Evolutionary conservation across 2,113 vertebrate species (phyloP).

Genomic region (Dipodomys stephensi): DNA sequence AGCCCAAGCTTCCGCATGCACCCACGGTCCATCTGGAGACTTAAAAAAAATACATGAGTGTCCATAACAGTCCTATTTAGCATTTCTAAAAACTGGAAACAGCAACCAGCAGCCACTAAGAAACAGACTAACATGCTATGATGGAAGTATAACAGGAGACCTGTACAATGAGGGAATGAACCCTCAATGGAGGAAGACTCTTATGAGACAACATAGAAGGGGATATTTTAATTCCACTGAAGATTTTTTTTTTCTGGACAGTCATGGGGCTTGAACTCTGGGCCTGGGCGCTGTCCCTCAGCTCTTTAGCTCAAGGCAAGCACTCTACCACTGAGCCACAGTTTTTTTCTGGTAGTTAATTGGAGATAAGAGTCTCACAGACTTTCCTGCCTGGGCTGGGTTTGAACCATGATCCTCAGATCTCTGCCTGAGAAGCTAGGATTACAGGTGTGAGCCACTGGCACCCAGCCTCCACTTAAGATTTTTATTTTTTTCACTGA

Average conservation of each 20-base stretch:
- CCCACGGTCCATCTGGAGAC: background rate
- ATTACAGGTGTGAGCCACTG: no score
- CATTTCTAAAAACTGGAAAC: constrained; percentile 15
- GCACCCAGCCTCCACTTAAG: no score
- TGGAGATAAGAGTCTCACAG: no score
- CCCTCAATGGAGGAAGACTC: background rate
- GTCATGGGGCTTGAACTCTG: no score
- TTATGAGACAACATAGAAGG: background rate
- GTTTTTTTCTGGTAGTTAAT: no score
- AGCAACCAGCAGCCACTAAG: background rate
- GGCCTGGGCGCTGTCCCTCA: no score
- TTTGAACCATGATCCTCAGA: no score
- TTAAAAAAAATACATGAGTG: background rate
- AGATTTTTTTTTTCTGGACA: background rate
- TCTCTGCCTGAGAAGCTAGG: no score
- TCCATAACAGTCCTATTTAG: background rate
- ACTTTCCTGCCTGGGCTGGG: no score
- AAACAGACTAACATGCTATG: background rate
- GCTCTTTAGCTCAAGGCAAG: no score
- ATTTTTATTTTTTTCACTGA: background rate
- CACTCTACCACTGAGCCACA: no score
- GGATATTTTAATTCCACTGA: background rate
- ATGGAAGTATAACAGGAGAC: background rate
- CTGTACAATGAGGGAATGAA: background rate
- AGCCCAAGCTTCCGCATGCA: background rate